phyloP scores from a whole-genome alignment of 2,113 vertebrate genomes.

The Polyodon spathula region DNA sequence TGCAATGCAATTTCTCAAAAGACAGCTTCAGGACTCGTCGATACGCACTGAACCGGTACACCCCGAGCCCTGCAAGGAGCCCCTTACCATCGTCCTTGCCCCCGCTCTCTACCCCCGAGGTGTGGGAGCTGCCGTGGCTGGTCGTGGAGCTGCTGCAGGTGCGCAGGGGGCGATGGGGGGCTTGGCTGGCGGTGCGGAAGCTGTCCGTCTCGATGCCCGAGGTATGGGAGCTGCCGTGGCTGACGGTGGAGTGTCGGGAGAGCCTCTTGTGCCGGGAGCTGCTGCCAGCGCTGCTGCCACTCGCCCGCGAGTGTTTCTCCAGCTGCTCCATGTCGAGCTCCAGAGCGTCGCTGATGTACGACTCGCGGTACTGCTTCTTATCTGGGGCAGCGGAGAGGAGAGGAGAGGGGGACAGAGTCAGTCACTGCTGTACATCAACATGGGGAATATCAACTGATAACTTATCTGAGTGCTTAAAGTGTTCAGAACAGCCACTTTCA shows the following conservation, averaged over 20 bases:
- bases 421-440: too few species aligned
- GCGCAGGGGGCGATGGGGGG: conserved; percentile 66
- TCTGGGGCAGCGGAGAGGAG: conserved; percentile 63
- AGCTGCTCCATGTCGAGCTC: conserved; percentile 92
- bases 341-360: conserved; percentile 93
- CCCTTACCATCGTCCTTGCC: conserved; percentile 84
- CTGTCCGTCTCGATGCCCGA: conserved; percentile 84
- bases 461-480: too few species aligned
- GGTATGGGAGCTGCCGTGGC: conserved; percentile 93
- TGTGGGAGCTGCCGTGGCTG: conserved; percentile 90
- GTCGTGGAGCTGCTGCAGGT: conserved; percentile 88
- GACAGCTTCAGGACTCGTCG: too few species aligned
- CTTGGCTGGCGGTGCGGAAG: conserved; percentile 53
- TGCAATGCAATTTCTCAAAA: too few species aligned
- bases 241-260: conserved; percentile 79
- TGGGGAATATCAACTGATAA: too few species aligned
- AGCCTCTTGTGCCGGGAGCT: conserved; percentile 75
- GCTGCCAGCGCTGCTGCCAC: conserved; percentile 86
- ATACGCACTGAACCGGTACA: too few species aligned
- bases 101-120: conserved; percentile 85
- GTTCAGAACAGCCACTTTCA: too few species aligned
- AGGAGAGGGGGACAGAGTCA: too few species aligned
- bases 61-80: background rate
- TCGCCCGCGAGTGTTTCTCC: conserved; percentile 83
- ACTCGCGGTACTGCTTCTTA: conserved; percentile 96